phyloP scores from a whole-genome alignment of 2,797 vertebrate genomes.

The Apodemus agrarius region DNA sequence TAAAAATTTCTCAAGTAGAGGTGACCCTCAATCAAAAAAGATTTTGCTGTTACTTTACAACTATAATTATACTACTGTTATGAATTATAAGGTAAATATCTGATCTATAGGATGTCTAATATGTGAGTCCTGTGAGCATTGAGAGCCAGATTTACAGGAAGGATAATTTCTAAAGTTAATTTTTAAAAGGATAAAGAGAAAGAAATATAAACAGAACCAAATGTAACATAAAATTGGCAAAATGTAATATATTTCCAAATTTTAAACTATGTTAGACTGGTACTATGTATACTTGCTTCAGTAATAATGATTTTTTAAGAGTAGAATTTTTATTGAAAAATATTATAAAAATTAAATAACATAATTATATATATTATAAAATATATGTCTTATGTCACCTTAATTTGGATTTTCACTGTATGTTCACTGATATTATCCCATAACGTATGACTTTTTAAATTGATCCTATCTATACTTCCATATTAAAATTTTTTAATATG shows the following conservation, averaged over 20 bases:
- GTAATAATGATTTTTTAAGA: background rate
- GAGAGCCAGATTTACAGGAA: background rate
- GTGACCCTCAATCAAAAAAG: background rate
- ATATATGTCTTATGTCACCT: background rate
- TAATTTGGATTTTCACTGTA: background rate
- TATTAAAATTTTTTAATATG: conserved; percentile 5
- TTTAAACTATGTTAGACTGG: background rate
- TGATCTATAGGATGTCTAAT: background rate
- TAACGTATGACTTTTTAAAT: background rate
- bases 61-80: background rate
- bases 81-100: background rate
- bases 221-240: conserved; percentile 6
- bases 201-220: background rate
- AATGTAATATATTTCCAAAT: background rate
- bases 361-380: background rate
- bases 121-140: background rate
- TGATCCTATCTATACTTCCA: background rate
- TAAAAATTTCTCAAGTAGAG: background rate
- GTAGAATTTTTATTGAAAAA: background rate
- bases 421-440: background rate
- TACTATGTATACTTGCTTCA: background rate
- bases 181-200: background rate
- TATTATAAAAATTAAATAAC: background rate
- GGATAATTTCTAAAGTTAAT: background rate
- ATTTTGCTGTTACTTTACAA: background rate